These are phyloP conservation scores for Ovis canadensis DNA, from an alignment of 2,113 vertebrate species.

Conservation along the genomic window DNA sequence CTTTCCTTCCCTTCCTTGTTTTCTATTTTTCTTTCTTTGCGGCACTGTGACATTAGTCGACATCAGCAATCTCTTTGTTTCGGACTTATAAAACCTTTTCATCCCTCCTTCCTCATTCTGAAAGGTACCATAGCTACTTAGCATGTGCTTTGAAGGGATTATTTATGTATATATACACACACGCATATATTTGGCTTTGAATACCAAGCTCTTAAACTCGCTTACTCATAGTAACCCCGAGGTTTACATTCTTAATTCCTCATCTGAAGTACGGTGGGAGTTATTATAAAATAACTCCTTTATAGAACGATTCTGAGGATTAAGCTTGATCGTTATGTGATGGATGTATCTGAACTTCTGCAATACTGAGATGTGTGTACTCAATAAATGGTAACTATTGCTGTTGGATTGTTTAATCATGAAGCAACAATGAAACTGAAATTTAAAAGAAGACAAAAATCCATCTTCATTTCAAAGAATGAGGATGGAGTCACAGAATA, in stretches of 20 bases:
- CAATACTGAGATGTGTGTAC: accelerated
- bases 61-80: not conserved
- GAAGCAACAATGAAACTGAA: not conserved
- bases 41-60: not conserved
- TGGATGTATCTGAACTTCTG: not conserved
- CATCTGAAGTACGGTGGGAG: not conserved
- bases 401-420: not conserved
- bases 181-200: not conserved
- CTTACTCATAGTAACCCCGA: not conserved
- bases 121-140: not conserved
- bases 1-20: not conserved
- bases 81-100: not conserved
- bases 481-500: not conserved
- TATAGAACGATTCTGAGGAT: not conserved
- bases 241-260: not conserved
- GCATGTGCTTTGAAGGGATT: not conserved
- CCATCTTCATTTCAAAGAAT: not conserved
- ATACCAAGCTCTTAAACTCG: not conserved
- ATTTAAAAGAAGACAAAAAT: not conserved
- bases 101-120: not conserved
- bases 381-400: not conserved
- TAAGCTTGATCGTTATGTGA: not conserved
- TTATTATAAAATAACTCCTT: not conserved
- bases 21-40: not conserved
- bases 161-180: not conserved